Percentiles rank a stretch among this genome's conserved stretches.
Evolutionary conservation across 2,797 vertebrate genomes (phyloP).

Genomic region (Macroramphosus scolopax): DNA sequence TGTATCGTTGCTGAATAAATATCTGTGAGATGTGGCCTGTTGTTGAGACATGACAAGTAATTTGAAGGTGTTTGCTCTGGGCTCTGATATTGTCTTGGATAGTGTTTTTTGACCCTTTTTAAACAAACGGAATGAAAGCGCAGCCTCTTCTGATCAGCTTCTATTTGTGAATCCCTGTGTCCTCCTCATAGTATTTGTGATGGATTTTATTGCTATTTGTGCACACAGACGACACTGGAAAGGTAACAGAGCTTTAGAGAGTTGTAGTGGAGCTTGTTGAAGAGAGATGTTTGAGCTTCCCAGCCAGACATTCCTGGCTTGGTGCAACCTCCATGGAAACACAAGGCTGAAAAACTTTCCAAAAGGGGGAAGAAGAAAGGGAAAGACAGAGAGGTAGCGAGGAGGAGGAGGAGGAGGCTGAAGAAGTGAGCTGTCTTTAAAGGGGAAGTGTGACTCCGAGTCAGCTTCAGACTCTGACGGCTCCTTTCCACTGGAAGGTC

Average conservation of each 20-base stretch:
- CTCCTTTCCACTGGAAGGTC: constrained; percentile 52
- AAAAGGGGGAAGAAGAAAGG: not conserved
- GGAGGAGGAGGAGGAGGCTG: constrained; percentile 8
- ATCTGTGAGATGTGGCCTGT: not conserved
- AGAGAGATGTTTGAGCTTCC: not conserved
- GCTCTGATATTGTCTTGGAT: too few relatives aligned
- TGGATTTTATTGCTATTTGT: not conserved
- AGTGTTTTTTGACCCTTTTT: too few relatives aligned
- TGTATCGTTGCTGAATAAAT: not conserved
- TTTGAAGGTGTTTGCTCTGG: not conserved
- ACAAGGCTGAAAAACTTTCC: not conserved
- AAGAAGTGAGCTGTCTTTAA: constrained; percentile 4
- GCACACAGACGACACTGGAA: not conserved
- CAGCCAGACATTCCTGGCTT: constrained; percentile 3
- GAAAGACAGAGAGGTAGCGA: not conserved
- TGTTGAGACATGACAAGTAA: not conserved
- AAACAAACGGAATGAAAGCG: too few relatives aligned
- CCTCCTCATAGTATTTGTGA: not conserved
- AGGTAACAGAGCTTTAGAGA: not conserved
- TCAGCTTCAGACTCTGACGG: constrained; percentile 28
- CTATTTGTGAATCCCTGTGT: not conserved
- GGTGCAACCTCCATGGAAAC: constrained; percentile 23
- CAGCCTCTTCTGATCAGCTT: not conserved
- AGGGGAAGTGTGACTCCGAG: constrained; percentile 42
- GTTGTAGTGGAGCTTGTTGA: not conserved